phyloP scores from a whole-genome alignment of 1,140 invertebrate species.

The Trinorchestia longiramus region DNA sequence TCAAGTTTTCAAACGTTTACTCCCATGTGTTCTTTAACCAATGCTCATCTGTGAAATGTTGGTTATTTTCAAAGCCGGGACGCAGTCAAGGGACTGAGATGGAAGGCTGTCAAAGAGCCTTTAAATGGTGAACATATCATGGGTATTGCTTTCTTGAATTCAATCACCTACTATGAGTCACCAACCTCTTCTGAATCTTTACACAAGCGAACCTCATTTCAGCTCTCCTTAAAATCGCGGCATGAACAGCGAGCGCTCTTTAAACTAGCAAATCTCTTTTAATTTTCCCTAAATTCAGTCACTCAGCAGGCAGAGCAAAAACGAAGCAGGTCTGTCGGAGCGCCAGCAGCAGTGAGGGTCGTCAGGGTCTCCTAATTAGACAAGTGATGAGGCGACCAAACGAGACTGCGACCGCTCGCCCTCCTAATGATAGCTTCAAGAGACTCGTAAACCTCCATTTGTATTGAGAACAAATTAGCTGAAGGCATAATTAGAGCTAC shows the following conservation, averaged over 20 bases:
- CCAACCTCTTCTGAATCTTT: neutral
- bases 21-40: too few species aligned
- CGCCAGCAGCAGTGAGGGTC: neutral
- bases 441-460: conserved; percentile 54
- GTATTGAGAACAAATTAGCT: conserved; percentile 53
- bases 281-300: neutral
- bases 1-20: too few species aligned
- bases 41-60: too few species aligned
- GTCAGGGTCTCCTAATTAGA: conserved; percentile 5
- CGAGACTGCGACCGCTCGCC: conserved; percentile 1
- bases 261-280: neutral
- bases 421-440: conserved; percentile 50
- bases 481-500: conserved; percentile 51
- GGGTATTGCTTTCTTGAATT: too few species aligned
- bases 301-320: neutral
- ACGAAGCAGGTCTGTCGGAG: neutral
- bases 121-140: too few species aligned
- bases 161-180: neutral
- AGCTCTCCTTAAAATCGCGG: neutral
- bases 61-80: too few species aligned
- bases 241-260: neutral
- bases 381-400: conserved; percentile 50
- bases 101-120: too few species aligned
- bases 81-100: too few species aligned
- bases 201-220: neutral